Base-by-base conservation (phyloP, 2,113 vertebrate species). In the Xiphias gladius region DNA sequence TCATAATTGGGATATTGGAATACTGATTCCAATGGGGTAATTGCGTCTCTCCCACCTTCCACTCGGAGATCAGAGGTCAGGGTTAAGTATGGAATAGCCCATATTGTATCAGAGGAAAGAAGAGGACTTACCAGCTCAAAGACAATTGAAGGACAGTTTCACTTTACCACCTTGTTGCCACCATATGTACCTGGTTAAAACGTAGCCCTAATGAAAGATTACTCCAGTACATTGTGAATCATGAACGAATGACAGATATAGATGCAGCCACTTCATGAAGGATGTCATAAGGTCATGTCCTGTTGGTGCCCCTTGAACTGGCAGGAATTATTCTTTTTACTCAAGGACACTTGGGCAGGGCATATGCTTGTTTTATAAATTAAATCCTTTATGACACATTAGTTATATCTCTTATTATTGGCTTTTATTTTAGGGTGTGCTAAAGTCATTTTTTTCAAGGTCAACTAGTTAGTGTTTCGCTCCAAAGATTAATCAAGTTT, bases 31-130 rank as follows among this genome's bases (percentile, higher is more conserved):
- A 73, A 28, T n/a, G 73, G 85, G 82, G 5, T 85, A 80, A 79
- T 79, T 85, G 69, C 80, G 59, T 89, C 52, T 77, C 43, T 35
- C 66, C 57, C 67, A 76, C 72, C 74, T 59, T 77, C 79, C n/a
- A 63, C 59, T 57, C n/a, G 54, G 48, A 70, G 20, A 75, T 80
- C 68, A 82, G 7, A 77, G 58, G 57, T 86, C 76, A 69, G 59
- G 28, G 16, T 81, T 32, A 52, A 69, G 39, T 85, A 28, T 39
- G 66, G 37, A 71, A 55, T 35, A 57, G 55, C 43, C 37, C n/a
- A 57, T 73, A 32, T 52, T 69, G 54, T 64, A 22, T 76, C 22
- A 62, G 19, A 59, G 14, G 13, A 14, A 24, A 48, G 58, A 48
- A 61, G 20, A 10, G 30, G 41, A 54, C 41, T 67, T 58, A 65